phyloP scores from a whole-genome alignment of 2,797 vertebrate genomes.

The Chanos chanos region DNA sequence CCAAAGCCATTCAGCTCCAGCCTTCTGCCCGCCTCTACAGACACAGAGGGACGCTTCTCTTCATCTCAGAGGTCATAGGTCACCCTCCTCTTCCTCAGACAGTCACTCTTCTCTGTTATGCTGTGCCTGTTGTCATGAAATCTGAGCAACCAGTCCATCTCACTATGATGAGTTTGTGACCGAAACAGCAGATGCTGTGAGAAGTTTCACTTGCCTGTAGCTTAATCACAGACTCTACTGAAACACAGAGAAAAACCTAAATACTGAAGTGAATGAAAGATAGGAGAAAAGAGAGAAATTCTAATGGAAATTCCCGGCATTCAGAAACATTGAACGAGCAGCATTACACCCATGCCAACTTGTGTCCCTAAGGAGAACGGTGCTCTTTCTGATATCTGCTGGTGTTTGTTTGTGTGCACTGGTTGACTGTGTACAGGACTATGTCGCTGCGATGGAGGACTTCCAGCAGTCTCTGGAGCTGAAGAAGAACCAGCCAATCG shows the following conservation, averaged over 20 bases:
- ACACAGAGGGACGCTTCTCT: slow-evolving; percentile 91
- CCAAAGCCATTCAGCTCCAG: slow-evolving; percentile 93
- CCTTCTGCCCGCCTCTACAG: slow-evolving; percentile 91
- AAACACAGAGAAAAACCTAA: no score
- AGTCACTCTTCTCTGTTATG: background rate
- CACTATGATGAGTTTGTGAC: no score
- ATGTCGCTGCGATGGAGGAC: slow-evolving; percentile 90
- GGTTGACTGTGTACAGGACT: slow-evolving; percentile 75
- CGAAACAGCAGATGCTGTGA: background rate
- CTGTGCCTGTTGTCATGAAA: background rate
- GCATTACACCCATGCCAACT: no score
- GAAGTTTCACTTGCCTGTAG: no score
- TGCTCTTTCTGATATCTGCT: no score
- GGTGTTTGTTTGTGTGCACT: background rate
- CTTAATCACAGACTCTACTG: no score
- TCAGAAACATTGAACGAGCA: no score
- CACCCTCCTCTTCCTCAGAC: background rate
- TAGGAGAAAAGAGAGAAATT: no score
- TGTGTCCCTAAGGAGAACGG: no score
- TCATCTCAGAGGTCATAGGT: slow-evolving; percentile 89
- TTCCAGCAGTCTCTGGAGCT: slow-evolving; percentile 91
- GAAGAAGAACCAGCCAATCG: slow-evolving; percentile 94
- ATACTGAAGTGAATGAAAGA: no score
- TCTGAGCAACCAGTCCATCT: no score
- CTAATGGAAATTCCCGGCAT: no score